Evolutionary conservation across 2,113 vertebrate genomes (phyloP).

Genomic region (Synodontis membranacea): DNA sequence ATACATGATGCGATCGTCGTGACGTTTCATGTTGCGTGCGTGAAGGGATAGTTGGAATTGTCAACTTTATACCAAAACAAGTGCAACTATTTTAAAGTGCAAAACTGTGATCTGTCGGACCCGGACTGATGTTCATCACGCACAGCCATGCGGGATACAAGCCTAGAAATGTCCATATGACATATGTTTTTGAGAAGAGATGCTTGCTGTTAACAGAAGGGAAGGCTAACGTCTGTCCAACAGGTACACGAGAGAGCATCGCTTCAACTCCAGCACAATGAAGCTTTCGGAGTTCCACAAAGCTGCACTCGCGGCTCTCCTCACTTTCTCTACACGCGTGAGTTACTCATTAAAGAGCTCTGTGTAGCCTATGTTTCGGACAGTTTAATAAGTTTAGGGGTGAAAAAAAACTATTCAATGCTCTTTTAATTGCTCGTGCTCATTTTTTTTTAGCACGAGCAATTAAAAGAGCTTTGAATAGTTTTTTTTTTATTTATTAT

Average conservation of each 20-base stretch:
- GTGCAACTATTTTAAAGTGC: background rate
- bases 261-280: background rate
- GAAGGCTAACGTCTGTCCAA: background rate
- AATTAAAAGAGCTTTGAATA: background rate
- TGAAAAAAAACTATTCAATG: background rate
- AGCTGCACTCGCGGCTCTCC: slow-evolving; percentile 10
- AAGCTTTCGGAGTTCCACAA: background rate
- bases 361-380: too few relatives aligned
- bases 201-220: background rate
- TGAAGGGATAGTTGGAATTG: background rate
- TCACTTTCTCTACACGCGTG: slow-evolving; percentile 24
- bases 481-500: too few relatives aligned
- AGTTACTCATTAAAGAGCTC: background rate
- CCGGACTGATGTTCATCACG: background rate
- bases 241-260: background rate
- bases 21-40: background rate
- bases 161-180: background rate
- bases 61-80: background rate
- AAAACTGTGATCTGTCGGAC: slow-evolving; percentile 3
- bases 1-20: background rate
- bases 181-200: too few relatives aligned
- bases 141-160: background rate
- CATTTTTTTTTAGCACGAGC: too few relatives aligned
- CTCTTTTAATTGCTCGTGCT: too few relatives aligned
- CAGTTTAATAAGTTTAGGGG: too few relatives aligned